These are phyloP conservation scores for Sclerurus mexicanus DNA, from an alignment of 2,113 vertebrate genomes.

Conservation along the genomic window DNA sequence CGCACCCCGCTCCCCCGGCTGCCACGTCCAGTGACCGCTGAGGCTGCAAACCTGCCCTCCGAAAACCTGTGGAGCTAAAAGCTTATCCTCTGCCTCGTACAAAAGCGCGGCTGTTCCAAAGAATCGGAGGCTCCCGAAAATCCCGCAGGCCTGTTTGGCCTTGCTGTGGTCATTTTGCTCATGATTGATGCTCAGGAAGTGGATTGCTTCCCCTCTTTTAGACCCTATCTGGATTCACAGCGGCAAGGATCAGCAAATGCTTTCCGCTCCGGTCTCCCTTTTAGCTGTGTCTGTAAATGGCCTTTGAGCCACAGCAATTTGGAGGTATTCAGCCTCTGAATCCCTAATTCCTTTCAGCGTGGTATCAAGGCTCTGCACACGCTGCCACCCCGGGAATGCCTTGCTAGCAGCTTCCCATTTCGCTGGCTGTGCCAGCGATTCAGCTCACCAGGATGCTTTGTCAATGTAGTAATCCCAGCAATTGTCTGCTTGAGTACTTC, in stretches of 20 bases:
- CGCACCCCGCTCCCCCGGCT: constrained; percentile 1
- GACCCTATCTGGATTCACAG: constrained; percentile 52
- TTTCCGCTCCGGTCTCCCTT: constrained; percentile 24
- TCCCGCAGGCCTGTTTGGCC: background rate
- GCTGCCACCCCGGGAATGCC: constrained; percentile 58
- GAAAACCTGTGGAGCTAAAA: constrained; percentile 9
- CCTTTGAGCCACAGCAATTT: constrained; percentile 49
- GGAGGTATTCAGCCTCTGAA: constrained; percentile 57
- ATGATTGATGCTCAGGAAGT: constrained; percentile 63
- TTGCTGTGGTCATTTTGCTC: constrained; percentile 45
- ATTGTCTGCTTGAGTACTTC: constrained; percentile 44
- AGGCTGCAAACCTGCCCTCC: background rate
- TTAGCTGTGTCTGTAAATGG: constrained; percentile 43
- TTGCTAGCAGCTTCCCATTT: constrained; percentile 63
- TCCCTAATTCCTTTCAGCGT: constrained; percentile 50
- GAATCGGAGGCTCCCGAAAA: background rate
- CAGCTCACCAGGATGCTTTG: constrained; percentile 62
- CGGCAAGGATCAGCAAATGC: constrained; percentile 47
- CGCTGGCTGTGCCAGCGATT: constrained; percentile 49
- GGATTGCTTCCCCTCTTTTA: constrained; percentile 62
- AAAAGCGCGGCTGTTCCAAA: constrained; percentile 50
- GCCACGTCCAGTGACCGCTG: background rate
- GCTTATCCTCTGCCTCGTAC: background rate
- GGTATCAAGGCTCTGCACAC: constrained; percentile 58
- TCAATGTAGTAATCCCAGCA: constrained; percentile 58